Evolutionary conservation across 2,797 vertebrate genomes (phyloP).

Genomic region (Hybognathus amarus): DNA sequence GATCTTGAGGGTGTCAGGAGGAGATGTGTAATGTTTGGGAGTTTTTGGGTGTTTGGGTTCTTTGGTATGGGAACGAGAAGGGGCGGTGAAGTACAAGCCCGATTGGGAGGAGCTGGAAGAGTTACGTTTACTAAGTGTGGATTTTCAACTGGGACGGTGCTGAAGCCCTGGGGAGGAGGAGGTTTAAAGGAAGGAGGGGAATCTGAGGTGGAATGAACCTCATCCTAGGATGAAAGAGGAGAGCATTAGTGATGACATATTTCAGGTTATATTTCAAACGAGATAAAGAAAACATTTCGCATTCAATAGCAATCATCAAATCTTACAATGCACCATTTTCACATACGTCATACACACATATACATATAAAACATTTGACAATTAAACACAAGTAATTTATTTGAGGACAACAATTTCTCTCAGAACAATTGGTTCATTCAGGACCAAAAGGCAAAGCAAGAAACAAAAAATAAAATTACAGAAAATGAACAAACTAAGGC

Average conservation of each 20-base stretch:
- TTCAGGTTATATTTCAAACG: neutral
- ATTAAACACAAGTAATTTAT: constrained; percentile 29
- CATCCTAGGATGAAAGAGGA: constrained; percentile 86
- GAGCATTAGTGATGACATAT: constrained; percentile 45
- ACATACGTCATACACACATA: constrained; percentile 8
- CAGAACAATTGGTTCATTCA: constrained; percentile 32
- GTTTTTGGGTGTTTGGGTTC: constrained; percentile 65
- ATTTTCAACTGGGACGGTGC: constrained; percentile 70
- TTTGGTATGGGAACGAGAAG: constrained; percentile 70
- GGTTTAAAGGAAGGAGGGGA: constrained; percentile 85
- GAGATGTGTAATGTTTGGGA: constrained; percentile 58
- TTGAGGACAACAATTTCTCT: neutral
- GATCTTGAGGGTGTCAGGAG: constrained; percentile 64
- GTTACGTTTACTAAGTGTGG: constrained; percentile 80
- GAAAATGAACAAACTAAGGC: constrained; percentile 56
- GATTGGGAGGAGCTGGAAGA: constrained; percentile 85
- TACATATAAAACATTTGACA: neutral
- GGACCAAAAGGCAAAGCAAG: constrained; percentile 27
- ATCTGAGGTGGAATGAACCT: constrained; percentile 81
- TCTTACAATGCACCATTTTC: neutral
- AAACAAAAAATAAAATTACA: constrained; percentile 52
- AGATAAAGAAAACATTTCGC: constrained; percentile 1
- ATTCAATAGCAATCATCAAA: neutral
- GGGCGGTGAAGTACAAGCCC: constrained; percentile 85
- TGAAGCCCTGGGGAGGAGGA: constrained; percentile 79